A percentile compares a stretch with the other conserved stretches of the same genome.
Evolutionary conservation across 2,888 invertebrate species (phyloP).

Genomic region (Caenorhabditis uteleia): DNA sequence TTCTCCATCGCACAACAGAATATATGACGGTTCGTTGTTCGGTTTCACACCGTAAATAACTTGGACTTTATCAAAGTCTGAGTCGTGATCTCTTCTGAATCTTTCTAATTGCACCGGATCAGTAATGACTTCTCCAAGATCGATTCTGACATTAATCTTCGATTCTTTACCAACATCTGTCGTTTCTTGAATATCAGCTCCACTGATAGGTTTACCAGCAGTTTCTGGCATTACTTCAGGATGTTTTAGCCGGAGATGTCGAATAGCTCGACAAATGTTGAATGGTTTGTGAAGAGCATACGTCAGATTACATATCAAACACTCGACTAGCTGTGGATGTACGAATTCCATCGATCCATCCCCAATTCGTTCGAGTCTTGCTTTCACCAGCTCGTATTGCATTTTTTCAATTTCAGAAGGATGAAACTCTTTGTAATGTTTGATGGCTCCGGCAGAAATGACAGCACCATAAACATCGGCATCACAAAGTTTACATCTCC

Average conservation of each 20-base stretch:
- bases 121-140: slow-evolving; percentile 40
- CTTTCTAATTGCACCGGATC: slow-evolving; percentile 45
- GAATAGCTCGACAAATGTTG: slow-evolving; percentile 68
- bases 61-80: slow-evolving; percentile 50
- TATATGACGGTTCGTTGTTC: slow-evolving; percentile 58
- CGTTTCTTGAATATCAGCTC: slow-evolving; percentile 12
- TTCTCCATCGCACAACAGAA: slow-evolving; percentile 42
- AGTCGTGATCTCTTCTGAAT: slow-evolving; percentile 41
- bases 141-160: slow-evolving; percentile 1
- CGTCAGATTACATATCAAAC: slow-evolving; percentile 63
- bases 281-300: slow-evolving; percentile 67
- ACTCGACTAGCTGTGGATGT: slow-evolving; percentile 63
- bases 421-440: slow-evolving; percentile 63
- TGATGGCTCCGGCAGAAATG: slow-evolving; percentile 61
- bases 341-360: slow-evolving; percentile 69
- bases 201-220: slow-evolving; percentile 33
- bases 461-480: slow-evolving; percentile 47
- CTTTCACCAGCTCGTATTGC: slow-evolving; percentile 64
- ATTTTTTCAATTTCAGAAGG: slow-evolving; percentile 58
- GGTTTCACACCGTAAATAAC: slow-evolving; percentile 57
- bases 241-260: slow-evolving; percentile 64
- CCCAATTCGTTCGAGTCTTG: slow-evolving; percentile 64
- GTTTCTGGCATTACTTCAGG: slow-evolving; percentile 68
- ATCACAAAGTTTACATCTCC: slow-evolving; percentile 64
- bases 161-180: slow-evolving; percentile 8